A percentile compares a stretch with the other conserved stretches of the same genome.
phyloP scores from a whole-genome alignment of 2,113 vertebrate genomes.

The Festucalex cinctus region DNA sequence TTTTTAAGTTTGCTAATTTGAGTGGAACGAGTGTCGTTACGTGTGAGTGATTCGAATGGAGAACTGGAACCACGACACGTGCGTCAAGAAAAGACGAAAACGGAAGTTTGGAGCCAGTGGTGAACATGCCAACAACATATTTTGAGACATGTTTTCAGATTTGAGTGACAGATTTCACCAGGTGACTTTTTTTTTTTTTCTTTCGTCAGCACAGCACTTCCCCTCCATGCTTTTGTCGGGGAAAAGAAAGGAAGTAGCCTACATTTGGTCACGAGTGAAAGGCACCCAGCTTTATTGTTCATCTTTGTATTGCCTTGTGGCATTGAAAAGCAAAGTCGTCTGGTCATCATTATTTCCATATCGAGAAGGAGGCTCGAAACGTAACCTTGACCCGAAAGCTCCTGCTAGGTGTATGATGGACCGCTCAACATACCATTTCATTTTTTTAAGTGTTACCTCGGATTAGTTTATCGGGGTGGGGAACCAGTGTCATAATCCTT shows the following conservation, averaged over 20 bases:
- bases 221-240: constrained; percentile 13
- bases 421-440: neutral
- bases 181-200: neutral
- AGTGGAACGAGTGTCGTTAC: neutral
- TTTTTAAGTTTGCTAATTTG: neutral
- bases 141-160: neutral
- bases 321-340: constrained; percentile 13
- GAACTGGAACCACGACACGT: constrained; percentile 3
- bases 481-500: constrained; percentile 29
- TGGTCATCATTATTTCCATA: neutral
- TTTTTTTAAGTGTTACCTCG: neutral
- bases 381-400: neutral
- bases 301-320: constrained; percentile 1
- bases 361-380: neutral
- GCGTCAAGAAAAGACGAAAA: constrained; percentile 8
- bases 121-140: neutral
- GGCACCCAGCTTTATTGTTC: neutral
- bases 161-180: neutral
- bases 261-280: constrained; percentile 12
- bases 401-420: neutral
- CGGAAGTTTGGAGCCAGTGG: neutral
- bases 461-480: constrained; percentile 24
- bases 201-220: neutral
- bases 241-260: constrained; percentile 33
- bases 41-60: constrained; percentile 2